Conservation (phyloP, 1,140 invertebrate genomes). For the Caenorhabditis brenneri region DNA sequence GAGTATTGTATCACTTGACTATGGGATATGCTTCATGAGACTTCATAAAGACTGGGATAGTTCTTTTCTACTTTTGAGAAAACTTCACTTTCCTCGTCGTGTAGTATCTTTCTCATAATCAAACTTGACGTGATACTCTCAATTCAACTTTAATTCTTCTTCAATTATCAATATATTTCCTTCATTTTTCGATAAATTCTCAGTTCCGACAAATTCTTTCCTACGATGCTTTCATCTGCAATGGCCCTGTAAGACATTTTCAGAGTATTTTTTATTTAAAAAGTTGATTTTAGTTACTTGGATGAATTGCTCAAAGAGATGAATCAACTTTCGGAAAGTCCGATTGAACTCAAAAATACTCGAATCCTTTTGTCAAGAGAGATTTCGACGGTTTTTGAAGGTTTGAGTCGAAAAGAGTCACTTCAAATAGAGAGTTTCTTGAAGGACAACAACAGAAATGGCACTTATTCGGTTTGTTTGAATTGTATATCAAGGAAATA, state of each 20-base stretch:
- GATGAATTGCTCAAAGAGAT: slow-evolving; percentile 9
- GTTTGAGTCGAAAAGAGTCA: background rate
- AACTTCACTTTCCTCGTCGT: too few species aligned
- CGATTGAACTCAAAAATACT: background rate
- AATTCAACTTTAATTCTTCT: background rate
- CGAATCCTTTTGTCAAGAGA: slow-evolving; percentile 11
- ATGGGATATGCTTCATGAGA: too few species aligned
- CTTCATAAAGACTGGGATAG: too few species aligned
- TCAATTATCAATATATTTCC: background rate
- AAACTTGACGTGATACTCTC: too few species aligned
- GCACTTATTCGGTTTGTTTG: background rate
- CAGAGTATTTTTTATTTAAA: background rate
- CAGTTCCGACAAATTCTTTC: background rate
- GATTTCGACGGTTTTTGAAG: slow-evolving; percentile 14
- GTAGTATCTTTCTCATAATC: too few species aligned
- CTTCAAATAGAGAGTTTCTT: background rate
- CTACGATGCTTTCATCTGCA: background rate
- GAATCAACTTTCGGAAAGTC: background rate
- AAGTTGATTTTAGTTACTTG: background rate
- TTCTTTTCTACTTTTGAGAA: too few species aligned
- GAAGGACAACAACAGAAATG: background rate
- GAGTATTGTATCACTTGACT: too few species aligned
- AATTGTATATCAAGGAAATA: background rate
- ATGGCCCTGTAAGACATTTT: background rate
- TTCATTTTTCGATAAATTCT: too few species aligned